Conservation (phyloP, 2,888 invertebrate genomes). For the Leptopilina syphax region DNA sequence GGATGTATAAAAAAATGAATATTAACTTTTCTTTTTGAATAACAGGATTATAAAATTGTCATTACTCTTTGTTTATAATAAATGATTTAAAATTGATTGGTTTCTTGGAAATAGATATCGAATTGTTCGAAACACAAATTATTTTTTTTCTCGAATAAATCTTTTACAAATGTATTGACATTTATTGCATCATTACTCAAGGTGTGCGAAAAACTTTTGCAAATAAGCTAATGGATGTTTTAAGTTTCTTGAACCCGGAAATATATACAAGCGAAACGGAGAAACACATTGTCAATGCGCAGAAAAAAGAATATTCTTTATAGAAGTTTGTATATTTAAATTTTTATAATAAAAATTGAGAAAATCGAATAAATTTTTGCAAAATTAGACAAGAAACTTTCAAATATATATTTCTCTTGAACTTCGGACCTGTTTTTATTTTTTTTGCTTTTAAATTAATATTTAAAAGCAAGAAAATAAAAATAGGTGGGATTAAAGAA, state of each 20-base stretch:
- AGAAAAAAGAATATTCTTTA: too few relatives aligned
- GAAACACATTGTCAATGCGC: too few relatives aligned
- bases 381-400: too few relatives aligned
- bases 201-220: slow-evolving; percentile 22
- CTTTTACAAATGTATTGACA: slow-evolving; percentile 7
- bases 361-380: too few relatives aligned
- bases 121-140: background rate
- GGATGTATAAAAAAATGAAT: background rate
- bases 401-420: too few relatives aligned
- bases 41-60: slow-evolving; percentile 1
- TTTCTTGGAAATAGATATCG: background rate
- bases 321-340: too few relatives aligned
- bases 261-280: background rate
- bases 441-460: too few relatives aligned
- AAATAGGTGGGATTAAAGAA: too few relatives aligned
- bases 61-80: slow-evolving; percentile 3
- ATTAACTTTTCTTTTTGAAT: background rate
- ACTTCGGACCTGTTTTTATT: too few relatives aligned
- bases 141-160: background rate
- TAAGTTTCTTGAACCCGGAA: slow-evolving; percentile 21
- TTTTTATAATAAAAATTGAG: too few relatives aligned
- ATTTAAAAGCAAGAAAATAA: too few relatives aligned
- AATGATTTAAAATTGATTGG: background rate
- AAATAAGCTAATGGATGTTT: slow-evolving; percentile 8
- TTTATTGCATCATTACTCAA: slow-evolving; percentile 20